These are phyloP conservation scores for Mylabris phalerata DNA, from an alignment of 1,140 invertebrate species.

Conservation along the genomic window DNA sequence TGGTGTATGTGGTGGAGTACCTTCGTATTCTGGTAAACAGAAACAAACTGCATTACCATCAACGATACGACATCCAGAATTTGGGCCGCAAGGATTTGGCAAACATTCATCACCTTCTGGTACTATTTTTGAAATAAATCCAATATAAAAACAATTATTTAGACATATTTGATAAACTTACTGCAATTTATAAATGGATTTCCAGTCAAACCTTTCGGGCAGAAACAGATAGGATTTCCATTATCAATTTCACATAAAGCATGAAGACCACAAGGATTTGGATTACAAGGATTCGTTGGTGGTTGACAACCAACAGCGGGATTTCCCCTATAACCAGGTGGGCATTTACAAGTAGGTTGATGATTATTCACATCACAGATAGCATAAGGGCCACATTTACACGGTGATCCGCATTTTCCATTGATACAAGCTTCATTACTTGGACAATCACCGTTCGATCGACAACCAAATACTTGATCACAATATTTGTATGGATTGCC, in stretches of 20 bases:
- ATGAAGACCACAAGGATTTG: constrained; percentile 77
- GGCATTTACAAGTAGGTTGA: constrained; percentile 66
- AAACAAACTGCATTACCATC: constrained; percentile 68
- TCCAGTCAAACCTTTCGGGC: constrained; percentile 81
- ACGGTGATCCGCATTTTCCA: constrained; percentile 65
- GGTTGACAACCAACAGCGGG: constrained; percentile 54
- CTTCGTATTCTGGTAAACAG: constrained; percentile 82
- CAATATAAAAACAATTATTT: constrained; percentile 8
- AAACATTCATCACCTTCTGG: constrained; percentile 78
- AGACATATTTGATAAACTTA: constrained; percentile 50
- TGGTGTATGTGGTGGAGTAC: constrained; percentile 64
- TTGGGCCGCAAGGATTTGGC: constrained; percentile 77
- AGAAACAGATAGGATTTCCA: constrained; percentile 82
- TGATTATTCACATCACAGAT: constrained; percentile 71
- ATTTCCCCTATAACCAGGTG: constrained; percentile 66
- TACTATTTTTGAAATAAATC: constrained; percentile 50
- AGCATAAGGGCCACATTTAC: constrained; percentile 67
- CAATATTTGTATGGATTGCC: constrained; percentile 77
- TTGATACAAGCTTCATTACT: constrained; percentile 66
- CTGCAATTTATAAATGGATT: constrained; percentile 88
- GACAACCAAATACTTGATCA: constrained; percentile 58
- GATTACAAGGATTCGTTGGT: constrained; percentile 65
- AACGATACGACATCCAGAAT: constrained; percentile 70
- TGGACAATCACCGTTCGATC: constrained; percentile 59
- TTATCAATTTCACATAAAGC: constrained; percentile 80